These are phyloP conservation scores for Tragelaphus buxtoni DNA, from an alignment of 2,113 vertebrate species.

Conservation along the genomic window DNA sequence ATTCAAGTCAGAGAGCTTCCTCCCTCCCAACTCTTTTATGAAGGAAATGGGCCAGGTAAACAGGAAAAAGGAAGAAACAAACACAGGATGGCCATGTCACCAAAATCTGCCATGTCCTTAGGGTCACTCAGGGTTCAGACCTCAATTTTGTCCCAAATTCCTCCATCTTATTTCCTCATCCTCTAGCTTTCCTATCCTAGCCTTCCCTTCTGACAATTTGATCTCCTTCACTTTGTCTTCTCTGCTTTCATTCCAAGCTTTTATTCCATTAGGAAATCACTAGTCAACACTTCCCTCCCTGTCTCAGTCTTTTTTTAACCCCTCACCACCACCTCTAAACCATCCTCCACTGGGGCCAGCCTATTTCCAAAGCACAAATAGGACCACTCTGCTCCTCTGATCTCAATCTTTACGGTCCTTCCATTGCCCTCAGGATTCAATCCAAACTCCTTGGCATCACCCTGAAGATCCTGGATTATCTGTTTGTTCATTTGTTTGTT, in stretches of 20 bases:
- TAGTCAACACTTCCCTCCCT: not conserved
- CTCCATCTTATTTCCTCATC: not conserved
- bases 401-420: not conserved
- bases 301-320: not conserved
- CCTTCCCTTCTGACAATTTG: not conserved
- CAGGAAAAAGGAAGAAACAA: not conserved
- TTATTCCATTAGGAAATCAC: not conserved
- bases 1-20: not conserved
- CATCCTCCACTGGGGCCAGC: not conserved
- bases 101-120: not conserved
- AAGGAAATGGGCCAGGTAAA: not conserved
- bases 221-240: not conserved
- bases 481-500: not conserved
- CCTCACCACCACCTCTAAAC: not conserved
- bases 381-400: not conserved
- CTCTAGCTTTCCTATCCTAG: not conserved
- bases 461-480: not conserved
- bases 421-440: not conserved
- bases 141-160: not conserved
- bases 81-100: not conserved
- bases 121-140: not conserved
- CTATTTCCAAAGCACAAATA: not conserved
- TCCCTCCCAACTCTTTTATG: not conserved
- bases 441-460: not conserved
- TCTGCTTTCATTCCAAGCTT: not conserved